phyloP scores from a whole-genome alignment of 2,888 invertebrate genomes.

The Megastigmus dorsalis region DNA sequence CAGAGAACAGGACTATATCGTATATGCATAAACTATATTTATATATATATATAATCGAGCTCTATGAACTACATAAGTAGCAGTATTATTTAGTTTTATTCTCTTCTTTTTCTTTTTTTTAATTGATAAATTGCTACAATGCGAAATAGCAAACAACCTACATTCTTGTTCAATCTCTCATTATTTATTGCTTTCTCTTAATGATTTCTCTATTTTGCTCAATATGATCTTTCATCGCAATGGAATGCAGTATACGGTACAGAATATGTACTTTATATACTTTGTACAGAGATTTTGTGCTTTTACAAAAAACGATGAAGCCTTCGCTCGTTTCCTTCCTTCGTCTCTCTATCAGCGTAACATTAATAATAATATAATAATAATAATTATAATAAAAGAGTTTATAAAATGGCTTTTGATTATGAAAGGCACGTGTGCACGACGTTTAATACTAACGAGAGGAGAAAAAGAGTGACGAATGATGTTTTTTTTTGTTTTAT shows the following conservation, averaged over 20 bases:
- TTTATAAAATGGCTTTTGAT: conserved; percentile 30
- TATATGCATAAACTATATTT: conserved; percentile 56
- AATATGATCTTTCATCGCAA: too few relatives aligned
- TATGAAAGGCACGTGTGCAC: conserved; percentile 23
- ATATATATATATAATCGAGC: conserved; percentile 51
- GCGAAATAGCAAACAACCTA: conserved; percentile 28
- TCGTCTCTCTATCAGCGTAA: not conserved
- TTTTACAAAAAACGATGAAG: conserved; percentile 15
- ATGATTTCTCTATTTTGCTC: conserved; percentile 4
- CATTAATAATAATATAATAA: not conserved
- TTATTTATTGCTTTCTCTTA: conserved; percentile 52
- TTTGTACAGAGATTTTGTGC: conserved; percentile 13
- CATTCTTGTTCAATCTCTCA: conserved; percentile 6
- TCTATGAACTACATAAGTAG: conserved; percentile 52
- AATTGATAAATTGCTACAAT: conserved; percentile 19
- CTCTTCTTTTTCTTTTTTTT: conserved; percentile 24
- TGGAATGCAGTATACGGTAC: not conserved
- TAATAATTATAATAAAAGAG: conserved; percentile 6
- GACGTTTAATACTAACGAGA: conserved; percentile 31
- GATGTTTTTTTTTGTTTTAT: conserved; percentile 6
- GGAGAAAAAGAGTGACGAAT: conserved; percentile 28
- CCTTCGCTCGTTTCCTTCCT: conserved; percentile 4
- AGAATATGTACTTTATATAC: conserved; percentile 8
- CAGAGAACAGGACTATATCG: conserved; percentile 61
- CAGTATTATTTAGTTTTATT: conserved; percentile 40